Evolutionary conservation across 1,140 invertebrate genomes (phyloP).

Genomic region (Atta texana): DNA sequence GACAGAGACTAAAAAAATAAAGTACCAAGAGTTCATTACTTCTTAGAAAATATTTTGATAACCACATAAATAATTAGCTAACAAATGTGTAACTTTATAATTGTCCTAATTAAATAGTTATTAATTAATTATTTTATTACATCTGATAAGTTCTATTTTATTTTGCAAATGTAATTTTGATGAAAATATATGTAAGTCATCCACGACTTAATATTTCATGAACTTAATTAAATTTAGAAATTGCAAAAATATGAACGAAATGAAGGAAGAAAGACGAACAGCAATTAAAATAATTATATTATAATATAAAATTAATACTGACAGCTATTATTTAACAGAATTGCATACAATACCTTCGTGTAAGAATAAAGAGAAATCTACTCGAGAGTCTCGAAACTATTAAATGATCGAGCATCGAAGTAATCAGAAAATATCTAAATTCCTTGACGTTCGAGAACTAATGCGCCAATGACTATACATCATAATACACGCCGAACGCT

Average conservation of each 20-base stretch:
- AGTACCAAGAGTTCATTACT: not conserved
- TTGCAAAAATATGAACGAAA: not conserved
- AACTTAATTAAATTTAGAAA: constrained; percentile 10
- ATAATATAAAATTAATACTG: not conserved
- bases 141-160: not conserved
- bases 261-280: not conserved
- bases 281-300: not conserved
- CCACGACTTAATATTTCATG: not conserved
- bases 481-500: constrained; percentile 60
- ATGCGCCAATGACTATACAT: constrained; percentile 50
- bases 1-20: not conserved
- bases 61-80: not conserved
- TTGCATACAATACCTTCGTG: not conserved
- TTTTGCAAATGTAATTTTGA: not conserved
- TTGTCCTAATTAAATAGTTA: not conserved
- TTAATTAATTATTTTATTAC: not conserved
- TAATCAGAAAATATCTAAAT: constrained; percentile 18
- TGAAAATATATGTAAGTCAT: not conserved
- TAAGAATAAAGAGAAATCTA: not conserved
- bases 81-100: not conserved
- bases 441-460: constrained; percentile 24
- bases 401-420: constrained; percentile 33
- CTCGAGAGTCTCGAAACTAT: not conserved
- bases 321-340: constrained; percentile 5
- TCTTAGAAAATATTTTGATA: not conserved